Conservation (phyloP, 2,797 vertebrate species). For the Eutrigla gurnardus region DNA sequence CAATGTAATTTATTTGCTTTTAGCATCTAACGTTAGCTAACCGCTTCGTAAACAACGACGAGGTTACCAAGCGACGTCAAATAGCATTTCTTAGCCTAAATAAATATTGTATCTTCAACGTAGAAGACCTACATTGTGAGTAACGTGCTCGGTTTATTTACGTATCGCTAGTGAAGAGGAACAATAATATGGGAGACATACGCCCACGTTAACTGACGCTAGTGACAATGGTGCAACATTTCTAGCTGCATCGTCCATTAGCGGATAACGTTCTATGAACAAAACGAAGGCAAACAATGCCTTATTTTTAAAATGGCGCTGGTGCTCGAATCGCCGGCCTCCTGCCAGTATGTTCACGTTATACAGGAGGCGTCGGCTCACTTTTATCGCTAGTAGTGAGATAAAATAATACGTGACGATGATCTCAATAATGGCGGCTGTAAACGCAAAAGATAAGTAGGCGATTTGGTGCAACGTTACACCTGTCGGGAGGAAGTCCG, state of each 20-base stretch:
- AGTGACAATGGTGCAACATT: neutral
- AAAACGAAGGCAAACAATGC: conserved; percentile 46
- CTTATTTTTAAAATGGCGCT: conserved; percentile 53
- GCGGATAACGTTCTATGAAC: conserved; percentile 16
- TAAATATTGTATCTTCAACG: neutral
- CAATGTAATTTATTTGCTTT: neutral
- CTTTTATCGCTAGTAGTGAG: neutral
- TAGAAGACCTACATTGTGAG: neutral
- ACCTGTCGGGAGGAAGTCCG: too few relatives aligned
- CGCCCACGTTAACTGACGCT: neutral
- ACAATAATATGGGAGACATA: neutral
- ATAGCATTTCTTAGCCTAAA: neutral
- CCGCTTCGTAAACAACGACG: conserved; percentile 2
- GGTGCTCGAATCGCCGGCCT: conserved; percentile 35
- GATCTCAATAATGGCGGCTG: neutral
- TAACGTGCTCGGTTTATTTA: neutral
- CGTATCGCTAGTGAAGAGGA: accelerated
- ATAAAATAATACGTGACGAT: neutral
- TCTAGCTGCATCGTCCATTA: conserved; percentile 32
- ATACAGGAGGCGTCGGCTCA: neutral
- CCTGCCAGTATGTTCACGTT: conserved; percentile 16
- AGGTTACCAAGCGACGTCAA: neutral
- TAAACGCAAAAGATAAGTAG: neutral
- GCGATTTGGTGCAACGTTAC: neutral
- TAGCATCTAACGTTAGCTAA: neutral